Evolutionary conservation across 2,113 vertebrate species (phyloP).

Genomic region (Crotalus horridus): DNA sequence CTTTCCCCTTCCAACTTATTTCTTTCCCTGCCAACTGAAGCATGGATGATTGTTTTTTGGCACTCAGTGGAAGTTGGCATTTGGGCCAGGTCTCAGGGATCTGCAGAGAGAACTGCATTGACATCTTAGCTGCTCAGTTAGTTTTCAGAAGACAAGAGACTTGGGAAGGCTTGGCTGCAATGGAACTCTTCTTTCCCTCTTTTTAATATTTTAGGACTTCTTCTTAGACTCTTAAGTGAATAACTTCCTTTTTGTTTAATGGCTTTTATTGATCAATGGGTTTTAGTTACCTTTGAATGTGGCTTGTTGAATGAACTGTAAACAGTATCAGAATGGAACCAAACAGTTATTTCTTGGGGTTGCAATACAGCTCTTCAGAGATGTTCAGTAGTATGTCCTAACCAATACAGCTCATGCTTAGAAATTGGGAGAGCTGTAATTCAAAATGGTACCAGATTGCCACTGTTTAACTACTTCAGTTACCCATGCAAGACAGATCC

Average conservation of each 20-base stretch:
- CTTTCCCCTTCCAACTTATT: not conserved
- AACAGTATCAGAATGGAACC: not conserved
- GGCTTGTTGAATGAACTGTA: not conserved
- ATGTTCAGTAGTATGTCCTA: not conserved
- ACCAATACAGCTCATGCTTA: not conserved
- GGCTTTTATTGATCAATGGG: not conserved
- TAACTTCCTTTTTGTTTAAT: not conserved
- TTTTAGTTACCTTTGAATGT: not conserved
- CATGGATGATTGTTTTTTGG: not conserved
- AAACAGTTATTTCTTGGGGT: not conserved
- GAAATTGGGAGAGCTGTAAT: not conserved
- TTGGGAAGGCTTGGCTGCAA: not conserved
- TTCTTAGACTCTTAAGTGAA: not conserved
- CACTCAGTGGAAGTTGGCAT: conserved; percentile 6
- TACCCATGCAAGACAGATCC: not conserved
- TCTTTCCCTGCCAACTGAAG: not conserved
- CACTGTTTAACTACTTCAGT: not conserved
- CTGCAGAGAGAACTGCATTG: conserved; percentile 22
- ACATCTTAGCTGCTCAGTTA: not conserved
- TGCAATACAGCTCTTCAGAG: not conserved
- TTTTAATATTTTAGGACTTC: not conserved
- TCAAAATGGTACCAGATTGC: not conserved
- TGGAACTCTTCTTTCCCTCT: not conserved
- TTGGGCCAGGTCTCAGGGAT: not conserved
- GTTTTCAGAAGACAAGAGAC: not conserved